phyloP scores from a whole-genome alignment of 1,140 invertebrate species.

The Drosophila nannoptera region DNA sequence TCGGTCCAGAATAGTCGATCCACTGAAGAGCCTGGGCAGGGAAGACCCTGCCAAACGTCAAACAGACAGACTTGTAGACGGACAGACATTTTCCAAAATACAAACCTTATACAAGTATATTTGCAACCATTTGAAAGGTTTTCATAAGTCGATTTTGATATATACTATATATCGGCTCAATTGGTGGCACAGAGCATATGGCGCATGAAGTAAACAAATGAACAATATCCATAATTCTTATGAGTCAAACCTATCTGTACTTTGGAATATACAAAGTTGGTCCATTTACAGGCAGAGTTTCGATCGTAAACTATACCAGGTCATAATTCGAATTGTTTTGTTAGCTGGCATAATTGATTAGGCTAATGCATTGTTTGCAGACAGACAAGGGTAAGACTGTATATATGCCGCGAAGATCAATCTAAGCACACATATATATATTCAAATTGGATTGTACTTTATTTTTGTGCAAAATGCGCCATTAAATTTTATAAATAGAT shows the following conservation, averaged over 20 bases:
- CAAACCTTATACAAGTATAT: no score
- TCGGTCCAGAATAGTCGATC: slow-evolving; percentile 5
- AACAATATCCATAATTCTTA: no score
- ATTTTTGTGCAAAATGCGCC: slow-evolving; percentile 76
- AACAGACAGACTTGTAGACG: no score
- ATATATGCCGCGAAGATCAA: background rate
- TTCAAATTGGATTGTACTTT: slow-evolving; percentile 63
- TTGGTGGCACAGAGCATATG: no score
- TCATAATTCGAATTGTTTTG: slow-evolving; percentile 28
- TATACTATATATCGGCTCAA: no score
- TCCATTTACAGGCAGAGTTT: slow-evolving; percentile 1
- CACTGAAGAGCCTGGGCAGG: slow-evolving; percentile 4
- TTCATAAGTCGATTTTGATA: no score
- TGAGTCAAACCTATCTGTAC: no score
- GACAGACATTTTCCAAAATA: no score
- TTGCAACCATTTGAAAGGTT: no score
- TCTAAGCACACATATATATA: slow-evolving; percentile 9
- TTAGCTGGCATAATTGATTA: slow-evolving; percentile 23
- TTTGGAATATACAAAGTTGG: background rate
- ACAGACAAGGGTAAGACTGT: slow-evolving; percentile 17
- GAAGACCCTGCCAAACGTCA: no score
- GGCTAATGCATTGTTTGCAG: slow-evolving; percentile 33
- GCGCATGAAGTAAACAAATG: no score
- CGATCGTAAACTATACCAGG: slow-evolving; percentile 53
- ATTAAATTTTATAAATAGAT: slow-evolving; percentile 73